These are phyloP conservation scores for Electrophaes corylata DNA, from an alignment of 2,888 invertebrate species.

Conservation along the genomic window DNA sequence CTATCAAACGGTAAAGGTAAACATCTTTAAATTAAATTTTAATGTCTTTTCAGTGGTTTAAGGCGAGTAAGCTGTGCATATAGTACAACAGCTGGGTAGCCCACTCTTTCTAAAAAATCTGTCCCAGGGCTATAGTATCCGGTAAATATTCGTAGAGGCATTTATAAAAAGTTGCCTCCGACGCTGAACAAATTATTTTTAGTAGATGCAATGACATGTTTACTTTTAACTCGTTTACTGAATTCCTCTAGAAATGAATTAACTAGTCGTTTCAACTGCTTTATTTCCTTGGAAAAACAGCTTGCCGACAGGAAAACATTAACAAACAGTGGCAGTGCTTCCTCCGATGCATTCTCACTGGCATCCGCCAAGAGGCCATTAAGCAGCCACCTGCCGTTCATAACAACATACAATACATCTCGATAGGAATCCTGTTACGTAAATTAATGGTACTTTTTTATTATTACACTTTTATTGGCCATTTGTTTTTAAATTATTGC, in stretches of 20 bases:
- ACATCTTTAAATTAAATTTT: too few relatives aligned
- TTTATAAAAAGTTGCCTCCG: too few relatives aligned
- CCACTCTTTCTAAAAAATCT: too few relatives aligned
- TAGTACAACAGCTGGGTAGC: too few relatives aligned
- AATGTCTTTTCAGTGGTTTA: too few relatives aligned
- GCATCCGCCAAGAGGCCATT: slow-evolving; percentile 46
- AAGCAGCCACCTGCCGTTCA: slow-evolving; percentile 37
- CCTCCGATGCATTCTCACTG: slow-evolving; percentile 48
- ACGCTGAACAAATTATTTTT: too few relatives aligned
- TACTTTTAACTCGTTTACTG: not conserved
- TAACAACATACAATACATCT: slow-evolving; percentile 33
- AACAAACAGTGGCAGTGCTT: slow-evolving; percentile 52
- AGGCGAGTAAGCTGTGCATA: too few relatives aligned
- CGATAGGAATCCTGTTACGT: slow-evolving; percentile 32
- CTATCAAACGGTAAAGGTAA: too few relatives aligned
- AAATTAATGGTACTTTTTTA: slow-evolving; percentile 16
- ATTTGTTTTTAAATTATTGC: not conserved
- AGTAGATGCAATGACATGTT: too few relatives aligned
- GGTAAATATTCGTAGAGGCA: too few relatives aligned
- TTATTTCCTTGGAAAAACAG: slow-evolving; percentile 46
- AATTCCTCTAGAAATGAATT: not conserved
- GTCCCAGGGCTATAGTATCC: too few relatives aligned
- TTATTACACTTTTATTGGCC: slow-evolving; percentile 1
- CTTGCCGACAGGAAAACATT: slow-evolving; percentile 56
- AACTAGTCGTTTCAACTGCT: not conserved